Percentiles rank a stretch among this genome's conserved stretches.
These are phyloP conservation scores for Brachyistius frenatus DNA, from an alignment of 2,113 vertebrate genomes.

Conservation along the genomic window DNA sequence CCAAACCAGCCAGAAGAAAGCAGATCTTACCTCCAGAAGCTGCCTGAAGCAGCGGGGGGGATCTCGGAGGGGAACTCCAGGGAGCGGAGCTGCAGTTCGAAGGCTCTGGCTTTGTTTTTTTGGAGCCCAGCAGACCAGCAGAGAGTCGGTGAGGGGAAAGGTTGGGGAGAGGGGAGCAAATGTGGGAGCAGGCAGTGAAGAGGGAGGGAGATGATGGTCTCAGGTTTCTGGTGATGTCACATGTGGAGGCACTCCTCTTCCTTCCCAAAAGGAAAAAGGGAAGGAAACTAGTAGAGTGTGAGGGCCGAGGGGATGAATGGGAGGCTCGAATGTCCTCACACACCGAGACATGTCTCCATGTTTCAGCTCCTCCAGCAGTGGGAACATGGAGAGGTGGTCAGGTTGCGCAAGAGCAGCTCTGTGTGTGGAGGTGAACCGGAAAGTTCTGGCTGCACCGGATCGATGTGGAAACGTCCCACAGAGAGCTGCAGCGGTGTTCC, in stretches of 20 bases:
- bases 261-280: slow-evolving; percentile 57
- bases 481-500: slow-evolving; percentile 18
- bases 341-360: neutral
- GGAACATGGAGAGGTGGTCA: slow-evolving; percentile 38
- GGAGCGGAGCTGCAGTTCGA: slow-evolving; percentile 6
- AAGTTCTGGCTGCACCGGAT: slow-evolving; percentile 29
- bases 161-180: slow-evolving; percentile 66
- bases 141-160: slow-evolving; percentile 42
- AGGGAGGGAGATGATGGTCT: slow-evolving; percentile 72
- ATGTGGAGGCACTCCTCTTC: slow-evolving; percentile 64
- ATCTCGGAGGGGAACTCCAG: slow-evolving; percentile 36
- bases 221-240: slow-evolving; percentile 85
- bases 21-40: slow-evolving; percentile 61
- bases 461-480: slow-evolving; percentile 20
- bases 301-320: too few species aligned
- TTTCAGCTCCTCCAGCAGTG: neutral
- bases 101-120: neutral
- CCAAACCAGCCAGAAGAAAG: slow-evolving; percentile 22
- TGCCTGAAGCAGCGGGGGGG: slow-evolving; percentile 6
- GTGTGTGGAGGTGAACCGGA: slow-evolving; percentile 37
- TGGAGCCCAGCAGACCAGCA: slow-evolving; percentile 53
- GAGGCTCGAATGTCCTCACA: slow-evolving; percentile 3
- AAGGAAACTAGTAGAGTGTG: slow-evolving; percentile 23
- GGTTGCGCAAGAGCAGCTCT: slow-evolving; percentile 47
- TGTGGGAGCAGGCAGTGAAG: slow-evolving; percentile 58